These are phyloP conservation scores for Parazoanthus atlanticus DNA, from an alignment of 92 coral and sea anemone species.

Conservation along the genomic window DNA sequence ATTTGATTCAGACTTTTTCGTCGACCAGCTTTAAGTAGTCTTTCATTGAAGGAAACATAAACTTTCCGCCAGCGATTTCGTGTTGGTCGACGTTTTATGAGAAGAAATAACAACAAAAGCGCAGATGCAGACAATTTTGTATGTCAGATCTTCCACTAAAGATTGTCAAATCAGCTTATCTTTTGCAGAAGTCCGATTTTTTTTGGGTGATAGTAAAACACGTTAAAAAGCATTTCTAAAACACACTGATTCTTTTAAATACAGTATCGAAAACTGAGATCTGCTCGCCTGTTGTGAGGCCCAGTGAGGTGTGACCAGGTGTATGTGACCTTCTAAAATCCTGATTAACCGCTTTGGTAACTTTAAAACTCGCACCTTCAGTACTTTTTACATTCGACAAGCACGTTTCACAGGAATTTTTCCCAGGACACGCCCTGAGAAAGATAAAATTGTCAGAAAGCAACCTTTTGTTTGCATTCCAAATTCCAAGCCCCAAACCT, in stretches of 20 bases:
- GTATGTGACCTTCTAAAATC: constrained; percentile 14
- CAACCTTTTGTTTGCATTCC: constrained; percentile 26
- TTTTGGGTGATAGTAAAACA: no score
- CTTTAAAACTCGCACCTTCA: background rate
- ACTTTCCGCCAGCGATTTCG: background rate
- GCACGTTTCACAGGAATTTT: background rate
- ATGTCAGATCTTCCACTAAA: no score
- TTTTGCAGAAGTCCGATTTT: no score
- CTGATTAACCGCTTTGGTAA: constrained; percentile 15
- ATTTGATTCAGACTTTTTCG: background rate
- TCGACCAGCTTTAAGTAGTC: no score
- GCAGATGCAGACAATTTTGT: no score
- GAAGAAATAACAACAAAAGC: background rate
- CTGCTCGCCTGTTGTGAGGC: background rate
- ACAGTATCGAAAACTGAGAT: background rate
- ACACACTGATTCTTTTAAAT: no score
- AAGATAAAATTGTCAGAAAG: constrained; percentile 22
- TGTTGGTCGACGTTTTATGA: background rate
- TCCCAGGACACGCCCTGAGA: constrained; percentile 41
- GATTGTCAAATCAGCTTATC: no score
- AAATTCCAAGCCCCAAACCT: background rate
- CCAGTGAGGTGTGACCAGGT: background rate
- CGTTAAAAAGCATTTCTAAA: background rate
- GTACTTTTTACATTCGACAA: background rate
- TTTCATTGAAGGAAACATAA: background rate